Percentiles rank a stretch among this genome's conserved stretches.
Evolutionary conservation across 1,140 invertebrate genomes (phyloP).

Genomic region (Eciton burchellii): DNA sequence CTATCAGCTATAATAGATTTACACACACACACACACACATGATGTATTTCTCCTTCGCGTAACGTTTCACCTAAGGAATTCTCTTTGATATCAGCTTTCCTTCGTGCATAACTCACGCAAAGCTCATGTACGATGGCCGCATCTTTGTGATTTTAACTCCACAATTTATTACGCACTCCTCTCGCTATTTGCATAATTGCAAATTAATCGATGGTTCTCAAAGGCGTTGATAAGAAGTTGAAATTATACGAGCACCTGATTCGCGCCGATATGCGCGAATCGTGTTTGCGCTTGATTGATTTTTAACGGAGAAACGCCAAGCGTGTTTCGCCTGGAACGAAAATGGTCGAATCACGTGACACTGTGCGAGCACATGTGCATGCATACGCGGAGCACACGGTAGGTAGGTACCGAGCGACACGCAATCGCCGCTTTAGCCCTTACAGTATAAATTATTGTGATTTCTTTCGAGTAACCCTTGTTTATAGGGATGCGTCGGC

Average conservation of each 20-base stretch:
- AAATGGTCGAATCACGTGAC: conserved; percentile 73
- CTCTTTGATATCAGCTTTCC: too few species aligned
- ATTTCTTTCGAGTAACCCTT: conserved; percentile 84
- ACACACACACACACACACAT: too few species aligned
- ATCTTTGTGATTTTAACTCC: neutral
- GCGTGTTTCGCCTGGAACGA: conserved; percentile 63
- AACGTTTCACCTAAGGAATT: too few species aligned
- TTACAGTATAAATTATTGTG: conserved; percentile 84
- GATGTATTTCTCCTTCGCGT: too few species aligned
- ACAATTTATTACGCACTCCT: neutral
- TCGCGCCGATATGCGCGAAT: conserved; percentile 15
- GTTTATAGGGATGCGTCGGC: conserved; percentile 77
- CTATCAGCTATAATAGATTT: too few species aligned
- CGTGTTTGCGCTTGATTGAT: conserved; percentile 62
- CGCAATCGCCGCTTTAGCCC: conserved; percentile 83
- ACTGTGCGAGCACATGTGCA: conserved; percentile 65
- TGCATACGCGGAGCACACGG: conserved; percentile 61
- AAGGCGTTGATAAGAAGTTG: conserved; percentile 28
- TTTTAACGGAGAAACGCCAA: conserved; percentile 54
- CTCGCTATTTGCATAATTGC: conserved; percentile 7
- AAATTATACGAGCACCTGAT: conserved; percentile 30
- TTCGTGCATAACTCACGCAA: too few species aligned
- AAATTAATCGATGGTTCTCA: conserved; percentile 34
- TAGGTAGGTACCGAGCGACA: conserved; percentile 77
- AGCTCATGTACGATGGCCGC: too few species aligned